These are phyloP conservation scores for human (Homo sapiens) DNA, from an alignment of 2,113 vertebrate genomes.

Conservation along the genomic window GRCh38 chr1:75337001-75337500, in stretches of 20 bases:
- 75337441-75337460: neutral
- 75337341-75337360: neutral
- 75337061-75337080: neutral
- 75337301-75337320: neutral
- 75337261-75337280: neutral
- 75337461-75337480: neutral
- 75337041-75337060: neutral
- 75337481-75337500: neutral
- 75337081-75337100: neutral
- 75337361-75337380: neutral
- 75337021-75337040: neutral
- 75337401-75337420: neutral
- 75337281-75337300: neutral
- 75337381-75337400: neutral
- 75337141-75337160: neutral
- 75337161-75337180: neutral
- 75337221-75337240: neutral
- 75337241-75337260: neutral
- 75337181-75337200: neutral
- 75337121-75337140: neutral
- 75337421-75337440: constrained; percentile 12
- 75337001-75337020: neutral
- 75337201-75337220: neutral
- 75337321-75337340: neutral
- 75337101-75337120: neutral